Conservation (phyloP, 1,140 invertebrate species). For the Zaprionus ghesquierei region DNA sequence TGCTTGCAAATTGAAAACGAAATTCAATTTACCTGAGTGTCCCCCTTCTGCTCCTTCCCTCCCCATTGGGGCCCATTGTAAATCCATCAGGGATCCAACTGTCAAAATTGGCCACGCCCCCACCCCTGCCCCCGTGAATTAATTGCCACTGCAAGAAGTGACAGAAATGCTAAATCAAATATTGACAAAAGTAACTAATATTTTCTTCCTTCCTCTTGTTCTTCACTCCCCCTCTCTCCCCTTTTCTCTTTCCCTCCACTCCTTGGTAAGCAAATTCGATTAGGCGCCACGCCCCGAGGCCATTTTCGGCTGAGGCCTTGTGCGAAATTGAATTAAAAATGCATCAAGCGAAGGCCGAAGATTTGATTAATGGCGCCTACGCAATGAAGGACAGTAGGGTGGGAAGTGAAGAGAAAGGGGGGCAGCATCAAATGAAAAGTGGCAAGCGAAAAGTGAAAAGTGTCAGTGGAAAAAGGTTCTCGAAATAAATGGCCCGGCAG, state of each 20-base stretch:
- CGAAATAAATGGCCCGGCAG: conserved; percentile 59
- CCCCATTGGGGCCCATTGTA: conserved; percentile 41
- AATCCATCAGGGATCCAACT: conserved; percentile 54
- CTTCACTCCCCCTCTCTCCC: background rate
- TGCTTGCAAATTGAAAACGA: conserved; percentile 56
- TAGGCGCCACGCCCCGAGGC: conserved; percentile 59
- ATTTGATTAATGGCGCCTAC: conserved; percentile 70
- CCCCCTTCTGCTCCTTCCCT: conserved; percentile 1
- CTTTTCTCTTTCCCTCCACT: background rate
- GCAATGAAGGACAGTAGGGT: conserved; percentile 18
- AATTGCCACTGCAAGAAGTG: conserved; percentile 68
- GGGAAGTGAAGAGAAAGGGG: background rate
- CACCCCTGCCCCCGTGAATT: background rate
- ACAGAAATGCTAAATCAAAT: conserved; percentile 74
- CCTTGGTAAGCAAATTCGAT: conserved; percentile 68
- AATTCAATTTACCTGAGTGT: conserved; percentile 72
- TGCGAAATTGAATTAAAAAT: conserved; percentile 77
- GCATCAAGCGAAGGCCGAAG: conserved; percentile 71
- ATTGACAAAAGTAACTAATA: conserved; percentile 75
- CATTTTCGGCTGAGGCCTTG: conserved; percentile 44
- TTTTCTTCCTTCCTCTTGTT: conserved; percentile 15
- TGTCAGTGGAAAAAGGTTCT: conserved; percentile 48
- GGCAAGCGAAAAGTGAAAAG: conserved; percentile 39
- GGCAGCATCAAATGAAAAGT: conserved; percentile 20
- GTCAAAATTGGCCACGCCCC: conserved; percentile 36